Evolutionary conservation across 2,113 vertebrate genomes (phyloP), one percentile per base, ranked within the genome.

Genomic region (Colius striatus): DNA sequence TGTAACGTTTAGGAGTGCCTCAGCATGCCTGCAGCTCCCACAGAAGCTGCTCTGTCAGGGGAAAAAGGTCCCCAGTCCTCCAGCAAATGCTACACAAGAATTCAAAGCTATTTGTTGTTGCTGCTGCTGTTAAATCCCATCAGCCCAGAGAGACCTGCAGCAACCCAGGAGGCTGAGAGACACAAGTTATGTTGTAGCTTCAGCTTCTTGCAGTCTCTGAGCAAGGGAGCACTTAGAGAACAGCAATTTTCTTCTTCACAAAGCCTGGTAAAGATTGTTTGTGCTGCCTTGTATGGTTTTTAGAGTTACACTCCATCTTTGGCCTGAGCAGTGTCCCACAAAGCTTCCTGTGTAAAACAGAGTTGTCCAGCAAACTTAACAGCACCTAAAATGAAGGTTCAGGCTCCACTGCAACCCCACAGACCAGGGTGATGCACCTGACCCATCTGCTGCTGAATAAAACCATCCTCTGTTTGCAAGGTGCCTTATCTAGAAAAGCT

Each of bases 11-110:
- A 9, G 16, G 51, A 77, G 29, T 2, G 2, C 13, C 58, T 74
- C 38, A 66, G 43, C 0, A 0, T 23, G 30, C 15, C 47, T 9
- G 18, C 34, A 92, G 45, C 25, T 41, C 51, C 58, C 51, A 11
- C 30, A 54, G 53, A 86, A 70, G 8, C 30, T 70, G 60, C 26
- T 45, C 21, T 62, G 71, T 63, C 32, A 29, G 34, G 11, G 7
- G 13, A 8, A 78, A 71, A 87, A 78, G n/a, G 10, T 20, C n/a
- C 48, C 20, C 1, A n/a, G 34, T 16, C 27, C 43, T 67, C 57
- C 65, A 66, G 60, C 4, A 92, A 87, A 90, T 1, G 1, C 16
- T 84, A 73, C 20, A 48, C 6, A 68, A 86, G 10, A 84, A 78
- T 32, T 74, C 16, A 63, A 54, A 6, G 82, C 66, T 45, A 74